Evolutionary conservation across 2,113 vertebrate genomes (phyloP).

Genomic region (Callospermophilus lateralis): DNA sequence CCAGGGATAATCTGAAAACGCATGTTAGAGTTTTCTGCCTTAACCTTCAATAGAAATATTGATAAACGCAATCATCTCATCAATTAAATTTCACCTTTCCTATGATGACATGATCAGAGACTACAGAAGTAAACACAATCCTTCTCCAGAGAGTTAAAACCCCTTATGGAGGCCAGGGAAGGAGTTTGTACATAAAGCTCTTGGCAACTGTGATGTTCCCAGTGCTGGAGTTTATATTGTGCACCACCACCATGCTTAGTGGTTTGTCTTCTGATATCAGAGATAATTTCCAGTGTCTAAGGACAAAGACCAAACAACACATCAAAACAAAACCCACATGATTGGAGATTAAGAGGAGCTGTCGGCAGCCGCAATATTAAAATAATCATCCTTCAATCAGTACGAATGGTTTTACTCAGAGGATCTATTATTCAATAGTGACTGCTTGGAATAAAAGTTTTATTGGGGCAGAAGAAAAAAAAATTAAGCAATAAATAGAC

Average conservation of each 20-base stretch:
- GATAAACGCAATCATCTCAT: neutral
- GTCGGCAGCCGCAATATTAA: slow-evolving; percentile 74
- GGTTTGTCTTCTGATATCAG: neutral
- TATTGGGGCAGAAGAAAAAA: slow-evolving; percentile 70
- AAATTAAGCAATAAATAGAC: slow-evolving; percentile 80
- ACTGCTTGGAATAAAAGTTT: slow-evolving; percentile 83
- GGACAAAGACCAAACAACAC: slow-evolving; percentile 22
- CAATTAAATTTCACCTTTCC: neutral
- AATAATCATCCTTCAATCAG: slow-evolving; percentile 83
- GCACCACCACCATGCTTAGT: neutral
- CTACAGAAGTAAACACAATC: neutral
- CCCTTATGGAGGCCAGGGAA: neutral
- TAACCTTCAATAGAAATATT: neutral
- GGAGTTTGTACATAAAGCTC: neutral
- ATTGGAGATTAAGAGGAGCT: slow-evolving; percentile 61
- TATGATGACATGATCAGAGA: neutral
- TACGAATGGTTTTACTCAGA: slow-evolving; percentile 75
- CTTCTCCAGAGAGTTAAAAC: neutral
- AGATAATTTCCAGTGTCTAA: neutral
- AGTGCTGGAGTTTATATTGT: neutral
- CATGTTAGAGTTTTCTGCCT: neutral
- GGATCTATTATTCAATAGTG: slow-evolving; percentile 76
- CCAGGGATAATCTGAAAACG: neutral
- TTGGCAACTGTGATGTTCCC: neutral
- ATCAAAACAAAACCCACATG: neutral